phyloP scores from a whole-genome alignment of 2,797 vertebrate genomes.

The Galaxias olidus region DNA sequence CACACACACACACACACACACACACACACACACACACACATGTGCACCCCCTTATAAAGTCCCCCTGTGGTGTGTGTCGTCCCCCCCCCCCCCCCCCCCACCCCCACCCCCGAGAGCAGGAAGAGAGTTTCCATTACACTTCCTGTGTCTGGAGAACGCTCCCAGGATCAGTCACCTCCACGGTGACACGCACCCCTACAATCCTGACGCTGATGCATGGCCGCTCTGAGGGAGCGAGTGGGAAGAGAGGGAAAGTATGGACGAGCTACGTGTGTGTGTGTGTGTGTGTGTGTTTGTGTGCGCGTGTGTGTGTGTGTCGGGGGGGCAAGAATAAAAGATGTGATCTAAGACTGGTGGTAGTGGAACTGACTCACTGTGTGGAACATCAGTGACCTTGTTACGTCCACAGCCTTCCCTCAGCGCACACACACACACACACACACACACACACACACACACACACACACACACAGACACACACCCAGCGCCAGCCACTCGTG shows the following conservation, averaged over 20 bases:
- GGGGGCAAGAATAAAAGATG: no score
- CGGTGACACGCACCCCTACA: conserved; percentile 4
- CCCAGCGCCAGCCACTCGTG: background rate
- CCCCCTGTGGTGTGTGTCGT: no score
- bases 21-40: background rate
- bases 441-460: background rate
- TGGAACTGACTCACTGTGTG: no score
- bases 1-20: conserved; percentile 1
- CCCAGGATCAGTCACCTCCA: conserved; percentile 15
- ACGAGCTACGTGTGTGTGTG: background rate
- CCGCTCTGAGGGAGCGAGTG: background rate
- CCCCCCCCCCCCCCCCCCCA: no score
- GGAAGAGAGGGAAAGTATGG: background rate
- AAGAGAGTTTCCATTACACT: conserved; percentile 10
- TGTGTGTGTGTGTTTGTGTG: no score
- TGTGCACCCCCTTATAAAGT: background rate
- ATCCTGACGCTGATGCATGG: conserved; percentile 1
- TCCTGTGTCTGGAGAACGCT: conserved; percentile 7
- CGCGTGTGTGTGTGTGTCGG: no score
- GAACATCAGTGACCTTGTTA: no score
- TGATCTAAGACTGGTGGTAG: no score
- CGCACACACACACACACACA: background rate
- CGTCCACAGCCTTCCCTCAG: no score
- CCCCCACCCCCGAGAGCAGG: background rate
- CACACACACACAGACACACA: background rate